A percentile compares a stretch with the other conserved stretches of the same genome.
Conservation (phyloP, 1,140 invertebrate genomes). For the Platorchestia sp. region DNA sequence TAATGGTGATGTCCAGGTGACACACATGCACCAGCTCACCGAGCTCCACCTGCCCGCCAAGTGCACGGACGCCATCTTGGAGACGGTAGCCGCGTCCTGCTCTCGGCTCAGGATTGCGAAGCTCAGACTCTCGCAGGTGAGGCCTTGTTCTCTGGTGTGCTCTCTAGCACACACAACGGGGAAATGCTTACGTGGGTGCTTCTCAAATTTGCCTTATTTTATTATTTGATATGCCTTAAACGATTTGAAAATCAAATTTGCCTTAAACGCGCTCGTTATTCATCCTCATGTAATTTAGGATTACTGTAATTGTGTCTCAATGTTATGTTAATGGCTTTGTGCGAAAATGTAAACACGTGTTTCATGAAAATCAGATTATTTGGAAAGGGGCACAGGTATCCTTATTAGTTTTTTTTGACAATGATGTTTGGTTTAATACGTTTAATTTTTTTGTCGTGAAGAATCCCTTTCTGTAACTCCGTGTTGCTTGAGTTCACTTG, state of each 20-base stretch:
- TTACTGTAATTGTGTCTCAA: no score
- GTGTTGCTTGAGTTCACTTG: no score
- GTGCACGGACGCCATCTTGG: slow-evolving; percentile 19
- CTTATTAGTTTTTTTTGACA: no score
- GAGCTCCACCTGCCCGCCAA: slow-evolving; percentile 11
- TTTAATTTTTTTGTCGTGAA: no score
- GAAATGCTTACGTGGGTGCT: not conserved
- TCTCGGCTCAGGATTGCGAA: not conserved
- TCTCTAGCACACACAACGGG: not conserved
- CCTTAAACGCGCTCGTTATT: no score
- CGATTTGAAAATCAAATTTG: not conserved
- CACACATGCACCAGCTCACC: slow-evolving; percentile 25
- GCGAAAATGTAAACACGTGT: no score
- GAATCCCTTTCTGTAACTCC: no score
- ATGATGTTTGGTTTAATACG: no score
- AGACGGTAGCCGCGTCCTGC: not conserved
- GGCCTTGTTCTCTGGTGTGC: not conserved
- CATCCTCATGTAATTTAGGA: no score
- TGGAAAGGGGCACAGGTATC: no score
- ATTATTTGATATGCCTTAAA: not conserved
- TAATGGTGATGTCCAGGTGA: not conserved
- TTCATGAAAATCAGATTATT: no score
- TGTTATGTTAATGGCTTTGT: no score
- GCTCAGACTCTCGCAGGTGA: slow-evolving; percentile 1
- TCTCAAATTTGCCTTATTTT: not conserved